These are phyloP conservation scores for Halisarca cf. caerulea DNA, from an alignment of 37 sponge, comb jelly and placozoan genomes.

Conservation along the genomic window DNA sequence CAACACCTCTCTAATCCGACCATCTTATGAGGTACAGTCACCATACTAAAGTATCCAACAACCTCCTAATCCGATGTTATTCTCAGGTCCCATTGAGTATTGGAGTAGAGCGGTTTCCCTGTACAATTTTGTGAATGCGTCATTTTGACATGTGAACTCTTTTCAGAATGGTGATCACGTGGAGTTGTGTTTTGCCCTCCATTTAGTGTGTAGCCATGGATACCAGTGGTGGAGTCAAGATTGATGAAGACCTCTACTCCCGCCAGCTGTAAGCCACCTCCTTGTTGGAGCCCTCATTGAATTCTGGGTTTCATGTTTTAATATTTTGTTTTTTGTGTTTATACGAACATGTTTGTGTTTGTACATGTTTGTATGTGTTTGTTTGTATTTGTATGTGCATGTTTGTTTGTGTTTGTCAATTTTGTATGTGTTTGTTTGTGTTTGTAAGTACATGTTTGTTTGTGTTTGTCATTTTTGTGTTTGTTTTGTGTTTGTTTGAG, in stretches of 20 bases:
- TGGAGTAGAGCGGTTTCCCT: too few species aligned
- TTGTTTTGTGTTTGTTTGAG: background rate
- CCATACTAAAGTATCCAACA: too few species aligned
- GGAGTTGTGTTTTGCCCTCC: background rate
- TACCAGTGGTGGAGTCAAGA: slow-evolving; percentile 45
- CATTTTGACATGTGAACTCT: too few species aligned
- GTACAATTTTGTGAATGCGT: too few species aligned
- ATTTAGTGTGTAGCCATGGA: slow-evolving; percentile 42
- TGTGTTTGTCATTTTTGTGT: background rate
- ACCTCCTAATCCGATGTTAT: too few species aligned
- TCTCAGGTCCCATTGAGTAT: too few species aligned
- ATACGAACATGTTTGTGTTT: background rate
- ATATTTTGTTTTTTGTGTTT: background rate
- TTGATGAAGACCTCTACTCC: slow-evolving; percentile 97
- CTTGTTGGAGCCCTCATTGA: background rate
- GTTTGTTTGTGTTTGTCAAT: background rate
- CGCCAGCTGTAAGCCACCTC: slow-evolving; percentile 85
- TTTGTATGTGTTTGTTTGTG: background rate
- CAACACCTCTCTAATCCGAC: too few species aligned
- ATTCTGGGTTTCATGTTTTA: background rate
- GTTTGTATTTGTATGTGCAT: background rate
- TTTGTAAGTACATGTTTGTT: background rate
- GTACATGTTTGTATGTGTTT: background rate
- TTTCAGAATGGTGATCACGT: background rate
- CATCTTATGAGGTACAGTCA: too few species aligned